Evolutionary conservation across 2,888 invertebrate genomes (phyloP), one percentile per base, ranked within the genome.

Genomic region (Drosophila quinaria): DNA sequence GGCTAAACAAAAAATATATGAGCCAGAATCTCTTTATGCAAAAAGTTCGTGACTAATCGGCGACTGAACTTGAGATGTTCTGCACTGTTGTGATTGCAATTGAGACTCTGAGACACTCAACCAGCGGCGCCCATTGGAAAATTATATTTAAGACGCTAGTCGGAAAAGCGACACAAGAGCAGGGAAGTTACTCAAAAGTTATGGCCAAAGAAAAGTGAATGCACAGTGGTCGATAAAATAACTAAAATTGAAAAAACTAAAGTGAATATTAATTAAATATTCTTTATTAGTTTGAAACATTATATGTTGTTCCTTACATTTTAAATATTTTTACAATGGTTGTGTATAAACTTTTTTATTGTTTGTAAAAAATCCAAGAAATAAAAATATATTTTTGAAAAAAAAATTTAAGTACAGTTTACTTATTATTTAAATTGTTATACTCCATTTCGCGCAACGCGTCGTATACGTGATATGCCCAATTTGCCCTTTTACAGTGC

Each of bases 1-100:
- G 50, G 49, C 39, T 39, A 25, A 19, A 22, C 64, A 73, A 71
- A 73, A 71, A 67, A 74, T 87, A 74, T 87, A 82, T 80, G 76
- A 79, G 55, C 61, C 70, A 75, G 70, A 75, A 47, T 35, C 49
- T 11, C 39, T 85, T 68, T 85, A 87, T 86, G 88, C 80, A 87
- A 74, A 86, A 82, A 86, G 56, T 88, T 86, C 85, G 90, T 86
- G 85, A 86, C 85, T 89, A 89, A 86, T 89, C 83, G 75, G 71
- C 64, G 60, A 65, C 61, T 81, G 81, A 81, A 83, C 81, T 83
- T 83, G 84, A 83, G 81, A 78, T 69, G 81, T 78, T 70, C 52
- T 49, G 39, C 62, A 11, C 59, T 58, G 65, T 78, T 80, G 78
- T 71, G 80, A 63, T 77, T 79, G 72, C 78, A 80, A 73, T 79